Percentiles rank a stretch among this genome's conserved stretches.
Conservation (phyloP, 2,113 vertebrate genomes). For the Pogona vitticeps region DNA sequence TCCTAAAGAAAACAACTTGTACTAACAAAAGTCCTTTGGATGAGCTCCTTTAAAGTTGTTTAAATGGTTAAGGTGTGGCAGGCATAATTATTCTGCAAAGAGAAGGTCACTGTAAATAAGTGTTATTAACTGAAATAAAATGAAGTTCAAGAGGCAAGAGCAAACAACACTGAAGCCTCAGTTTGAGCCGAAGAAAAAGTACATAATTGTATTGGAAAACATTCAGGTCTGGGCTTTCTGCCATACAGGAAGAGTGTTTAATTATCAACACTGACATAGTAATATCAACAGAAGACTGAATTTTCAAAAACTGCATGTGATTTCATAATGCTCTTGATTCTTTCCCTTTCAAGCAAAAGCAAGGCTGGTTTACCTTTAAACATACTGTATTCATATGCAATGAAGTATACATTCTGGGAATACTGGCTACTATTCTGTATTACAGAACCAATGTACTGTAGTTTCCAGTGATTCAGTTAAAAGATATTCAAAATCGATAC, state of each 20-base stretch:
- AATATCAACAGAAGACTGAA: conserved; percentile 68
- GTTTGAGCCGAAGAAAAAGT: conserved; percentile 71
- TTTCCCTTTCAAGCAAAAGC: conserved; percentile 41
- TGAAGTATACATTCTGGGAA: conserved; percentile 39
- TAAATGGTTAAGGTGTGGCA: conserved; percentile 54
- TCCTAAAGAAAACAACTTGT: neutral
- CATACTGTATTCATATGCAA: conserved; percentile 14
- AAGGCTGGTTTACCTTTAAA: conserved; percentile 28
- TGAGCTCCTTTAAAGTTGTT: conserved; percentile 16
- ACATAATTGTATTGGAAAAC: conserved; percentile 76
- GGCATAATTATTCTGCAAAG: conserved; percentile 39
- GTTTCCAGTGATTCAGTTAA: neutral
- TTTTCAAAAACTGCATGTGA: conserved; percentile 58
- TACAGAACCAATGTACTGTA: neutral
- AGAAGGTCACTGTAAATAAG: conserved; percentile 46
- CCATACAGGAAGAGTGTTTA: conserved; percentile 78
- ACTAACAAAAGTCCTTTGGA: neutral
- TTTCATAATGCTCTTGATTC: conserved; percentile 50
- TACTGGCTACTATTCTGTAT: neutral
- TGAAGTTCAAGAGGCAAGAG: conserved; percentile 81
- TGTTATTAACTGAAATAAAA: conserved; percentile 61
- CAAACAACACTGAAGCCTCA: conserved; percentile 68
- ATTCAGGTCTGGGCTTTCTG: conserved; percentile 74
- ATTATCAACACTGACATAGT: conserved; percentile 62
- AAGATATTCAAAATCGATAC: neutral